phyloP scores from a whole-genome alignment of 2,113 vertebrate species.

The Barbus barbus region DNA sequence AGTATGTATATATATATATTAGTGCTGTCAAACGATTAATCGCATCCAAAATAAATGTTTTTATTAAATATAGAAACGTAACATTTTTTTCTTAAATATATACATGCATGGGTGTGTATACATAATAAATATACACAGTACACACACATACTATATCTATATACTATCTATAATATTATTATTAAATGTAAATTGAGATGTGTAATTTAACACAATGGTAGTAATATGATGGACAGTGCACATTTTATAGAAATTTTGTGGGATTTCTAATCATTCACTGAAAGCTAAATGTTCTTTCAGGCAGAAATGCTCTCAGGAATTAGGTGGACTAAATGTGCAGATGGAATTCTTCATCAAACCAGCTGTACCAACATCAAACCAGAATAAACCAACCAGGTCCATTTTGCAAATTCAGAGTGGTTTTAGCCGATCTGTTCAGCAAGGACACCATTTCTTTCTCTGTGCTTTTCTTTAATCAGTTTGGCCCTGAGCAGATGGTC shows the following conservation, averaged over 20 bases:
- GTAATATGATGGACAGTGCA: neutral
- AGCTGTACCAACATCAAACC: neutral
- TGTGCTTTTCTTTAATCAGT: slow-evolving; percentile 21
- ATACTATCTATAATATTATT: too few species aligned
- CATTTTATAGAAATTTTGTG: neutral
- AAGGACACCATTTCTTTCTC: neutral
- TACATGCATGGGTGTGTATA: too few species aligned
- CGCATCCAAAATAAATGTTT: too few species aligned
- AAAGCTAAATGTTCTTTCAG: neutral
- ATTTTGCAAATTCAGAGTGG: neutral
- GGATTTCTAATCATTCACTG: neutral
- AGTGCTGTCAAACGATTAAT: too few species aligned
- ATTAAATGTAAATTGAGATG: too few species aligned
- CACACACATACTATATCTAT: too few species aligned
- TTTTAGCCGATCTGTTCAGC: neutral
- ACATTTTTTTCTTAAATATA: too few species aligned
- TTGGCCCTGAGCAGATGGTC: slow-evolving; percentile 25
- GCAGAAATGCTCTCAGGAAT: neutral
- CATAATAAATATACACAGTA: too few species aligned
- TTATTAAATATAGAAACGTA: too few species aligned
- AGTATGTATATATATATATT: too few species aligned
- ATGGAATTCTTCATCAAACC: neutral
- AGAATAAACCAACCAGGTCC: neutral
- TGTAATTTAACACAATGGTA: neutral
- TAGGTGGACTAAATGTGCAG: neutral